phyloP scores from a whole-genome alignment of 2,797 vertebrate genomes.

The Lates japonicus region DNA sequence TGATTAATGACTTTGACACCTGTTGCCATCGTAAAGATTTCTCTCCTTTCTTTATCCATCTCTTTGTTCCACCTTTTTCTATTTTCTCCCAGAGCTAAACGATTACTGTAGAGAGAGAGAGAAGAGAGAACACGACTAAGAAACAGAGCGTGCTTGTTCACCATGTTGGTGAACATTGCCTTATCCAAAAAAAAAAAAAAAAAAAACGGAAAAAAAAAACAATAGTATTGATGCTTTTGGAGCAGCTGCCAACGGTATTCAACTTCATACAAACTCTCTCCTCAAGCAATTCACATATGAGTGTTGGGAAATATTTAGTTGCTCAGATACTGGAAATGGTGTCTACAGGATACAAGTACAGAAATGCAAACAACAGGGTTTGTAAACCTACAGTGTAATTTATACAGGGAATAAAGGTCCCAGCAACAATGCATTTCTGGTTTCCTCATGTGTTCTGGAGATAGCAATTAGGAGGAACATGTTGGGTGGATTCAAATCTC shows the following conservation, averaged over 20 bases:
- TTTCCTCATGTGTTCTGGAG: slow-evolving; percentile 33
- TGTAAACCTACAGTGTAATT: slow-evolving; percentile 61
- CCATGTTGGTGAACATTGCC: slow-evolving; percentile 68
- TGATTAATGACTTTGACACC: slow-evolving; percentile 63
- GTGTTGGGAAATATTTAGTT: slow-evolving; percentile 68
- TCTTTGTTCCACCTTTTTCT: slow-evolving; percentile 28
- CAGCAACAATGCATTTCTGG: slow-evolving; percentile 48
- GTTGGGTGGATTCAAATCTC: slow-evolving; percentile 59
- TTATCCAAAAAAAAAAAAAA: slow-evolving; percentile 46
- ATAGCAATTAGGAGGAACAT: slow-evolving; percentile 63
- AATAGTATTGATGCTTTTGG: slow-evolving; percentile 73
- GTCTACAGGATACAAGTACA: slow-evolving; percentile 51
- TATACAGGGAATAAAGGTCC: slow-evolving; percentile 64
- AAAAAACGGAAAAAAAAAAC: slow-evolving; percentile 31
- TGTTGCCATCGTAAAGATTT: slow-evolving; percentile 47
- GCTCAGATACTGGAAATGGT: slow-evolving; percentile 53
- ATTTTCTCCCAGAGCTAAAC: slow-evolving; percentile 34
- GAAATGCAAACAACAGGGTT: slow-evolving; percentile 62
- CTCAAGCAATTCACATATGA: slow-evolving; percentile 63
- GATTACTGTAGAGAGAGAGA: slow-evolving; percentile 34
- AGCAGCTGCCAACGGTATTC: slow-evolving; percentile 81
- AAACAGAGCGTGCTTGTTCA: slow-evolving; percentile 76
- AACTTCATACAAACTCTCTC: slow-evolving; percentile 66
- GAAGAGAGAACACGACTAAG: slow-evolving; percentile 31
- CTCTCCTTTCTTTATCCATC: slow-evolving; percentile 5